Evolutionary conservation across 92 coral and sea anemone genomes (phyloP).

Genomic region (Heteractis magnifica): DNA sequence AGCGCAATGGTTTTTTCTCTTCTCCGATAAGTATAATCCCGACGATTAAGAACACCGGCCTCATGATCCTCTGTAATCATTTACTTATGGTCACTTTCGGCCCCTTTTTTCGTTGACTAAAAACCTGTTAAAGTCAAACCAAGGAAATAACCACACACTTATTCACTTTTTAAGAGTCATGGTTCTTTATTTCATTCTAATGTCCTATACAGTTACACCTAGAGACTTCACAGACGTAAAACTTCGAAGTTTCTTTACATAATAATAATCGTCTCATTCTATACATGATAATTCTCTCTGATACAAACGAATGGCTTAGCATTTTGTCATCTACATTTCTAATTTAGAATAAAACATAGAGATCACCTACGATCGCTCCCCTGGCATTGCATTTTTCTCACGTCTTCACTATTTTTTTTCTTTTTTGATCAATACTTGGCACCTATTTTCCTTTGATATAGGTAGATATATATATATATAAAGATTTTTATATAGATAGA

Average conservation of each 20-base stretch:
- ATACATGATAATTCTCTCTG: slow-evolving; percentile 18
- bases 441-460: slow-evolving; percentile 12
- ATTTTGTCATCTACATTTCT: background rate
- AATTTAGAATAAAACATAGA: background rate
- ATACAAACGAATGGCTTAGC: slow-evolving; percentile 4
- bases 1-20: background rate
- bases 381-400: slow-evolving; percentile 11
- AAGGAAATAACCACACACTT: slow-evolving; percentile 7
- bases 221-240: slow-evolving; percentile 7
- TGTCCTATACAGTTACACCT: slow-evolving; percentile 16
- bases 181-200: slow-evolving; percentile 15
- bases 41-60: background rate
- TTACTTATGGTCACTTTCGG: background rate
- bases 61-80: background rate
- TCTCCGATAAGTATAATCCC: background rate
- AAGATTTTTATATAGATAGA: slow-evolving; percentile 14
- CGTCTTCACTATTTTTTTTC: background rate
- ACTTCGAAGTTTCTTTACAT: slow-evolving; percentile 15
- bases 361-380: background rate
- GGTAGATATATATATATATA: slow-evolving; percentile 26
- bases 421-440: slow-evolving; percentile 8
- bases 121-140: slow-evolving; percentile 13
- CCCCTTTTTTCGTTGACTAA: background rate
- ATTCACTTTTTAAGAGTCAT: slow-evolving; percentile 10
- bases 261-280: slow-evolving; percentile 1